Conservation (phyloP, 1,140 invertebrate genomes). For the Harlomillsia oculata region DNA sequence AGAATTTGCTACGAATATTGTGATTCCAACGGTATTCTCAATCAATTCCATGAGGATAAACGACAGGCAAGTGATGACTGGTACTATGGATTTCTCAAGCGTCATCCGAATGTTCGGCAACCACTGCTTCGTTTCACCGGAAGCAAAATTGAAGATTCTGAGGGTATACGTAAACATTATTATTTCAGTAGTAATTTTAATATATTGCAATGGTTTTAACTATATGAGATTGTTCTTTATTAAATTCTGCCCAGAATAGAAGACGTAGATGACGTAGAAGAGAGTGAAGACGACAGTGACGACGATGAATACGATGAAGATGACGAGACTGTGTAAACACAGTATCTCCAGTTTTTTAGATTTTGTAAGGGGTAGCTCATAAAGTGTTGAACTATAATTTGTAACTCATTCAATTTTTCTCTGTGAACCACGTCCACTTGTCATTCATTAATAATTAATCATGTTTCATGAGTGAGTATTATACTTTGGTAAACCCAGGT, state of each 20-base stretch:
- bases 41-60: conserved; percentile 34
- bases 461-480: no score
- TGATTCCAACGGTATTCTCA: conserved; percentile 33
- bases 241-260: background rate
- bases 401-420: no score
- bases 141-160: background rate
- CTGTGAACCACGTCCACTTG: no score
- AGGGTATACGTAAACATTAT: background rate
- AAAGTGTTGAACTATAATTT: no score
- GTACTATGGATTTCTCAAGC: conserved; percentile 35
- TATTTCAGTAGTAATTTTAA: background rate
- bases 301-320: conserved; percentile 6
- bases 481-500: no score
- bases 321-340: background rate
- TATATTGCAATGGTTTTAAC: background rate
- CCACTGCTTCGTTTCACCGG: background rate
- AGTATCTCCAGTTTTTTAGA: no score
- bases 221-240: background rate
- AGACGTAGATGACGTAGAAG: conserved; percentile 7
- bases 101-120: conserved; percentile 27
- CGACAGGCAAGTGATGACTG: conserved; percentile 36
- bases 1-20: conserved; percentile 35
- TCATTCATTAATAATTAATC: no score
- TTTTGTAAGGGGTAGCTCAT: no score
- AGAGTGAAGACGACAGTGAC: conserved; percentile 9